Evolutionary conservation across 2,888 invertebrate genomes (phyloP).

Genomic region (Bruchidius siliquastri): DNA sequence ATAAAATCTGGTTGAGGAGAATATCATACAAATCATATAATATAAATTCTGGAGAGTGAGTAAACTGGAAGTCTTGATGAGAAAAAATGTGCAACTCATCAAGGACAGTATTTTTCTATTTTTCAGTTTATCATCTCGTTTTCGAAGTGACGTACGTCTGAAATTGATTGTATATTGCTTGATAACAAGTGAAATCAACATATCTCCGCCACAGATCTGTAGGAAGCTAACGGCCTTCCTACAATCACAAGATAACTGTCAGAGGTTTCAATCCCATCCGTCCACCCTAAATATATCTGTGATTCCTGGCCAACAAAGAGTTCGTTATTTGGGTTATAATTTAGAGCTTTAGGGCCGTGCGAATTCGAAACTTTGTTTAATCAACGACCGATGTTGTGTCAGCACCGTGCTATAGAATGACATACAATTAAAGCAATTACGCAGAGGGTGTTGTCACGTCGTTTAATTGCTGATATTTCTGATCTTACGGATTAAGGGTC

Average conservation of each 20-base stretch:
- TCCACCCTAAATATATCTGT: background rate
- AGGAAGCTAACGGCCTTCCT: conserved; percentile 31
- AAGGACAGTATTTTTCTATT: too few species aligned
- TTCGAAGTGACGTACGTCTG: too few species aligned
- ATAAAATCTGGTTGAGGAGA: too few species aligned
- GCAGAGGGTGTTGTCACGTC: conserved; percentile 8
- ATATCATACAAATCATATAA: too few species aligned
- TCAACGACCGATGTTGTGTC: conserved; percentile 7
- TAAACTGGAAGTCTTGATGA: too few species aligned
- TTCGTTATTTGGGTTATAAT: conserved; percentile 33
- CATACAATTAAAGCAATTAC: conserved; percentile 25
- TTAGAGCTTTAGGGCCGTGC: conserved; percentile 13
- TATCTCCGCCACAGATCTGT: conserved; percentile 7
- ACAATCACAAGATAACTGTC: conserved; percentile 46
- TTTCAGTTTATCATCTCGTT: too few species aligned
- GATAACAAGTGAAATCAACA: too few species aligned
- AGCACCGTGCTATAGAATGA: conserved; percentile 5
- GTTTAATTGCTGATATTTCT: conserved; percentile 12
- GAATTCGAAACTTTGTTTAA: conserved; percentile 24
- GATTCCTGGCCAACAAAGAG: conserved; percentile 19
- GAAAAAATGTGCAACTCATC: too few species aligned
- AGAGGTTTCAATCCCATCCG: conserved; percentile 17
- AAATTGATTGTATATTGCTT: too few species aligned
- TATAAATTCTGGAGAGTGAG: too few species aligned
- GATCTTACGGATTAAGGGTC: conserved; percentile 8